Evolutionary conservation across 2,888 invertebrate genomes (phyloP).

Genomic region (Exocentrus adspersus): DNA sequence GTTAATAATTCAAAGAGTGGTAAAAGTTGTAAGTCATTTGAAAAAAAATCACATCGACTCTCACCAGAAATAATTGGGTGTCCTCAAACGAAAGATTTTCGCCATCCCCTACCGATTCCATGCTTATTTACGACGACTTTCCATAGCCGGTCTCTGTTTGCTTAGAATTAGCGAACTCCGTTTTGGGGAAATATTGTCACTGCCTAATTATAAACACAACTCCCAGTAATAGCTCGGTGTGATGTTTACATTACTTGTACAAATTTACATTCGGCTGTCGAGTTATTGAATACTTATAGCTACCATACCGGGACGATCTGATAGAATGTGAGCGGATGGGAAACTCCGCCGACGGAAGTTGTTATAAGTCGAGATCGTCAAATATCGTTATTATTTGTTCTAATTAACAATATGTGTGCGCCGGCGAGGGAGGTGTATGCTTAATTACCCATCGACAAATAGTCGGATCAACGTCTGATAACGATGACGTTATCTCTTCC

Average conservation of each 20-base stretch:
- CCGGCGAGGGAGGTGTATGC: conserved; percentile 35
- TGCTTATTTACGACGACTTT: conserved; percentile 54
- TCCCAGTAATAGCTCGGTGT: conserved; percentile 61
- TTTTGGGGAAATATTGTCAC: conserved; percentile 62
- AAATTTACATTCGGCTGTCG: conserved; percentile 61
- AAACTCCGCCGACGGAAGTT: conserved; percentile 49
- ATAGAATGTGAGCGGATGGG: conserved; percentile 48
- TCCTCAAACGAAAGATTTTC: conserved; percentile 18
- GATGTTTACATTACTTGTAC: conserved; percentile 60
- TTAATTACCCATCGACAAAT: conserved; percentile 41
- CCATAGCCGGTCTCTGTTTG: conserved; percentile 54
- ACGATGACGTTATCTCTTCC: too few relatives aligned
- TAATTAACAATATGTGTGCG: conserved; percentile 48
- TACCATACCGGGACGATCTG: conserved; percentile 44
- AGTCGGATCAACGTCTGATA: neutral
- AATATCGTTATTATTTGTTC: conserved; percentile 55
- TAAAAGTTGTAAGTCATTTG: too few relatives aligned
- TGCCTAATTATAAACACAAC: conserved; percentile 63
- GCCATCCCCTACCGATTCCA: conserved; percentile 10
- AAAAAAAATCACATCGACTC: too few relatives aligned
- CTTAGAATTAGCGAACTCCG: conserved; percentile 62
- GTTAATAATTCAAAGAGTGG: conserved; percentile 4
- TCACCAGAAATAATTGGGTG: too few relatives aligned
- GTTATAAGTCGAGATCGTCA: conserved; percentile 53
- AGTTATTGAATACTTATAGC: conserved; percentile 59